phyloP scores from a whole-genome alignment of 2,113 vertebrate genomes.

The Grantiella picta region DNA sequence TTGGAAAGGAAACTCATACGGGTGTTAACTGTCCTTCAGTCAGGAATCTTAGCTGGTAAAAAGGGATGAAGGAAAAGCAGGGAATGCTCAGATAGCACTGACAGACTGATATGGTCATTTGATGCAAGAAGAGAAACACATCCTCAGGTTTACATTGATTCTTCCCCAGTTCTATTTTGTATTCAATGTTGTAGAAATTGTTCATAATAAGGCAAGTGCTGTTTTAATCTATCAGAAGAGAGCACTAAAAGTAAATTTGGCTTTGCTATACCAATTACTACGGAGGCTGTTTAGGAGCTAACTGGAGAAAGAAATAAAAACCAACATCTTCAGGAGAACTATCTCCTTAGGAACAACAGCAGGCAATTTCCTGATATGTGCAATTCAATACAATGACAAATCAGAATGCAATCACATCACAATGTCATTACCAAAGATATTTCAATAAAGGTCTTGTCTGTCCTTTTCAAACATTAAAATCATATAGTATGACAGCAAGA shows the following conservation, averaged over 20 bases:
- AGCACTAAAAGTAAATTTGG: background rate
- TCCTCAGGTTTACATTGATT: background rate
- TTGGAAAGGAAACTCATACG: background rate
- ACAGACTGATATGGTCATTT: fast-evolving
- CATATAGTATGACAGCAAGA: background rate
- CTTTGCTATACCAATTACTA: background rate
- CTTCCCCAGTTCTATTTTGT: background rate
- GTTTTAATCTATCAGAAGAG: background rate
- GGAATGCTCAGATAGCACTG: background rate
- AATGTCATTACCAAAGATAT: background rate
- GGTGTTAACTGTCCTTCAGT: background rate
- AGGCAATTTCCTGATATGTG: background rate
- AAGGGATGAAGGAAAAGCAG: background rate
- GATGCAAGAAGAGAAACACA: background rate
- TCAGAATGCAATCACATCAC: background rate
- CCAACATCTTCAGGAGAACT: background rate
- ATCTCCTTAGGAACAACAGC: background rate
- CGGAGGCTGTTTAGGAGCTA: background rate
- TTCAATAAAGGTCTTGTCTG: background rate
- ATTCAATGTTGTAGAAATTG: background rate
- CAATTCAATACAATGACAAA: background rate
- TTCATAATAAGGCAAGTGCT: background rate
- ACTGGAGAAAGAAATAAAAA: background rate
- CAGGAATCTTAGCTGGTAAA: background rate
- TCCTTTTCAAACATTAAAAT: background rate